A percentile compares a stretch with the other conserved stretches of the same genome.
phyloP scores from a whole-genome alignment of 2,113 vertebrate genomes.

The Nycticebus coucang region DNA sequence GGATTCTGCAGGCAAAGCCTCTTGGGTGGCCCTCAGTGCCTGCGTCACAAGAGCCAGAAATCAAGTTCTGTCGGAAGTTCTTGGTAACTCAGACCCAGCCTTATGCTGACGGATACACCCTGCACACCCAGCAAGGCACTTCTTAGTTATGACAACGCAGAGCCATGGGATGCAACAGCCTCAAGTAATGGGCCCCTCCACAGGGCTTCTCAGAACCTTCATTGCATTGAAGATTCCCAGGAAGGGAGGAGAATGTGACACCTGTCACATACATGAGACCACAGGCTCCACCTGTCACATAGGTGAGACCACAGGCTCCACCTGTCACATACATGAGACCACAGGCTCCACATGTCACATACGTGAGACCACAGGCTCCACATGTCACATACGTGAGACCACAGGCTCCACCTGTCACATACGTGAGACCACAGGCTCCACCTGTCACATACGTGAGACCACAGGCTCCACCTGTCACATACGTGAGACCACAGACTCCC shows the following conservation, averaged over 20 bases:
- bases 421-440: accelerated
- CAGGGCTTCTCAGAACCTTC: neutral
- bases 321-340: neutral
- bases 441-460: neutral
- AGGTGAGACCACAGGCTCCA: accelerated
- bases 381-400: neutral
- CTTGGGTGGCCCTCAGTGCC: accelerated
- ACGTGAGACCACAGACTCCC: accelerated
- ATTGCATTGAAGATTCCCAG: accelerated
- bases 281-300: too few relatives aligned
- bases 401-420: too few relatives aligned
- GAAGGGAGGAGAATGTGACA: neutral
- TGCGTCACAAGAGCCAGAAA: accelerated
- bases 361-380: accelerated
- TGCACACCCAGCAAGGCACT: accelerated
- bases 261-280: accelerated
- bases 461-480: too few relatives aligned
- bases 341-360: accelerated
- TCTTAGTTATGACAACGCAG: neutral
- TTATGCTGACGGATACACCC: accelerated
- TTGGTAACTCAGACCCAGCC: neutral
- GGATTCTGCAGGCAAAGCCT: accelerated
- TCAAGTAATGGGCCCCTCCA: accelerated
- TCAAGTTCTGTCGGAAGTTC: neutral
- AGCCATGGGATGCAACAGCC: accelerated